Evolutionary conservation across 2,113 vertebrate species (phyloP).

Genomic region (Sardina pilchardus): DNA sequence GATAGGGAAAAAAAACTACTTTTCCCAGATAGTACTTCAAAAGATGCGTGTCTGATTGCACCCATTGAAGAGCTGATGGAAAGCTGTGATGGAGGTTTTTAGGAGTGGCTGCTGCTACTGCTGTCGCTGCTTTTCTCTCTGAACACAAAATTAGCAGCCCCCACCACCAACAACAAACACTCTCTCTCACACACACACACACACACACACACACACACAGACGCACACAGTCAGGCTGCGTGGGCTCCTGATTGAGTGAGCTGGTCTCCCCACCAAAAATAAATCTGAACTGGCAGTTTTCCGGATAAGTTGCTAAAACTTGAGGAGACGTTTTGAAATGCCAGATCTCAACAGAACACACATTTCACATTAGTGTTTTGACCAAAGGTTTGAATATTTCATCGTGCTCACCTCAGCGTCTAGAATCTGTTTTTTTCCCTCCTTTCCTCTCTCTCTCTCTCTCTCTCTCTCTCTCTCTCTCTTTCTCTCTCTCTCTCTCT

Average conservation of each 20-base stretch:
- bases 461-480: background rate
- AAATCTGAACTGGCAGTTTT: slow-evolving; percentile 52
- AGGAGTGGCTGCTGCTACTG: background rate
- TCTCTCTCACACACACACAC: background rate
- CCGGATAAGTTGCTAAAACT: slow-evolving; percentile 15
- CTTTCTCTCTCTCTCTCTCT: slow-evolving; percentile 16
- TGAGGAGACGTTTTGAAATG: slow-evolving; percentile 41
- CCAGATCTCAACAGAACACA: slow-evolving; percentile 48
- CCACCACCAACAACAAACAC: background rate
- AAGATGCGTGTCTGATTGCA: background rate
- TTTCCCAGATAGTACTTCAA: slow-evolving; percentile 3
- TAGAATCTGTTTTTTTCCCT: background rate
- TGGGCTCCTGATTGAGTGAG: slow-evolving; percentile 33
- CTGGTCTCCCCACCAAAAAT: slow-evolving; percentile 31
- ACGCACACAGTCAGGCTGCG: slow-evolving; percentile 30
- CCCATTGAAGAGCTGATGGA: background rate
- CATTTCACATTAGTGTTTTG: slow-evolving; percentile 53
- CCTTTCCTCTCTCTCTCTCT: background rate
- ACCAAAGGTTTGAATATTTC: slow-evolving; percentile 52
- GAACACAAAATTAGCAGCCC: background rate
- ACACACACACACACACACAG: background rate
- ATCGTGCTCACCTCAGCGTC: slow-evolving; percentile 30
- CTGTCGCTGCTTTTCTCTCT: background rate
- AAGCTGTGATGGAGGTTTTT: slow-evolving; percentile 5
- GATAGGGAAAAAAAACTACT: background rate